Evolutionary conservation across 2,888 invertebrate genomes (phyloP).

Genomic region (Cephus pulcher): DNA sequence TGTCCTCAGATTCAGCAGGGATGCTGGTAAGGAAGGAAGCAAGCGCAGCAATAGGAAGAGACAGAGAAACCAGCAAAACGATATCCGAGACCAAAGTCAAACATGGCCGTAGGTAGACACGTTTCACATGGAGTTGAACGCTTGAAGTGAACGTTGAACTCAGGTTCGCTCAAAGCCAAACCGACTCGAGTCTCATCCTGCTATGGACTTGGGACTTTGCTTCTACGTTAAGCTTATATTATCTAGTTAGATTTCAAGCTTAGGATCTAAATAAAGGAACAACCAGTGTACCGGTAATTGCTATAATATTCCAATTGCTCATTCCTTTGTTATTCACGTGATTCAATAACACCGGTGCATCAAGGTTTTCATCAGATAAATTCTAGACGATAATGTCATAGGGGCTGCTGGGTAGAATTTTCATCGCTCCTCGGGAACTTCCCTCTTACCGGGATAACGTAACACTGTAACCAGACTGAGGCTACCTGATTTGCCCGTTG

Average conservation of each 20-base stretch:
- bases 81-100: slow-evolving; percentile 56
- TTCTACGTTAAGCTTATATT: slow-evolving; percentile 47
- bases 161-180: slow-evolving; percentile 45
- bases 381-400: background rate
- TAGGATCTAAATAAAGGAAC: slow-evolving; percentile 55
- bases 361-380: background rate
- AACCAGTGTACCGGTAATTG: slow-evolving; percentile 32
- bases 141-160: slow-evolving; percentile 5
- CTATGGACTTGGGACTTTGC: slow-evolving; percentile 13
- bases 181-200: slow-evolving; percentile 23
- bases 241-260: slow-evolving; percentile 53
- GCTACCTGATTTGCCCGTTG: background rate
- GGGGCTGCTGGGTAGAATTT: background rate
- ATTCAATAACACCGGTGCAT: background rate
- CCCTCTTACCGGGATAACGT: background rate
- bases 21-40: slow-evolving; percentile 2
- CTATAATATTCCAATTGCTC: background rate
- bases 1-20: background rate
- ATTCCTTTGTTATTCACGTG: background rate
- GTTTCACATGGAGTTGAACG: background rate
- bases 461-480: background rate
- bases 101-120: slow-evolving; percentile 45
- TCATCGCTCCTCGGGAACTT: background rate
- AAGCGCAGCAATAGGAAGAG: slow-evolving; percentile 20
- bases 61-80: slow-evolving; percentile 37